Evolutionary conservation across 1,140 invertebrate genomes (phyloP), one percentile per base, ranked within the genome.

Genomic region (Spodoptera frugiperda): DNA sequence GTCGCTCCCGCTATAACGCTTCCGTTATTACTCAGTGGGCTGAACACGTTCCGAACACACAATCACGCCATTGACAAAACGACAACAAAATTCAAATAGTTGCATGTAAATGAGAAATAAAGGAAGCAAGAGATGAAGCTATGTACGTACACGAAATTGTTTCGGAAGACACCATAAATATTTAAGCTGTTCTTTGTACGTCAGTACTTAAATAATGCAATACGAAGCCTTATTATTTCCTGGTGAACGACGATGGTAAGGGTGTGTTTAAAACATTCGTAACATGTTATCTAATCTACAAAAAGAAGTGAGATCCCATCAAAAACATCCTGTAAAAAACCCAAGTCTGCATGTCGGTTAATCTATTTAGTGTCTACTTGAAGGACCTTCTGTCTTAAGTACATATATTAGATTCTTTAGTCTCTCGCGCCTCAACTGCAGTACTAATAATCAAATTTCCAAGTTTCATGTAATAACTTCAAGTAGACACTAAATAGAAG

Each of bases 1-100:
- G 88, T 83, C 87, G 81, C 84, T 81, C 81, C 83, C 83, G 86
- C 88, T 75, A 17, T 14, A 67, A 19, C 44, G 72, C 72, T 75
- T 75, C 72, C 72, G 72, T 75, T 73, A 61, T 73, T 61, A 59
- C 46, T 59, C 71, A 73, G 54, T 59, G 54, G 33, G 55, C 44
- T 61, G 55, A 73, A 73, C 71, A 73, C 54, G 71, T 79, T 78
- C 59, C 19, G 65, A 75, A 55, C 78, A 54, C 54, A 68, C 12
- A 53, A 68, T 70, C 59, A 59, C 44, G 71, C 71, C 71, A 72
- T 73, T 59, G 55, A 73, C 53, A 33, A 57, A 59, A 49, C 55
- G 71, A 73, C 55, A 61, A 61, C 63, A 25, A 49, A 51, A 57
- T 19, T 44, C 11, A 30, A 57, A 39, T 33, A 21, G 48, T 55